Conservation (phyloP, 1,140 invertebrate species). For the Temnothorax longispinosus region DNA sequence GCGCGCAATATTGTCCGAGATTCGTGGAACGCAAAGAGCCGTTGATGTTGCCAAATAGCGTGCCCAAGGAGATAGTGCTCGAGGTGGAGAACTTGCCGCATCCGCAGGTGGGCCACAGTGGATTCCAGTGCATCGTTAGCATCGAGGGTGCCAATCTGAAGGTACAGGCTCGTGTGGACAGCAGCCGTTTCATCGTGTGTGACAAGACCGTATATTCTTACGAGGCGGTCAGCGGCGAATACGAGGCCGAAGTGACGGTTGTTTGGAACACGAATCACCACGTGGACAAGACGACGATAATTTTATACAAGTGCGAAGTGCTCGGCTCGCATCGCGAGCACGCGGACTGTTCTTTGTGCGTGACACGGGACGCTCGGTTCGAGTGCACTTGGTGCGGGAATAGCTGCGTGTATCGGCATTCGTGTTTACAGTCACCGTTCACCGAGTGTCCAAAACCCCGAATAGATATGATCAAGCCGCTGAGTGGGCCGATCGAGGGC, state of each 20-base stretch:
- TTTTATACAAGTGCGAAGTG: constrained; percentile 97
- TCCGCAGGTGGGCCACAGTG: constrained; percentile 93
- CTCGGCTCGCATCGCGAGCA: constrained; percentile 96
- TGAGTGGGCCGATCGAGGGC: constrained; percentile 97
- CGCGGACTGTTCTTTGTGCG: constrained; percentile 97
- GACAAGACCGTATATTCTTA: constrained; percentile 97
- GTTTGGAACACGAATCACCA: constrained; percentile 97
- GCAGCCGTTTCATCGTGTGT: constrained; percentile 93
- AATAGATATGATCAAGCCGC: constrained; percentile 97
- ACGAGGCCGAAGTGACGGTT: constrained; percentile 94
- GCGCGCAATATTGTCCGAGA: constrained; percentile 92
- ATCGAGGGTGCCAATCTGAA: constrained; percentile 96
- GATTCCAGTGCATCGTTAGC: constrained; percentile 96
- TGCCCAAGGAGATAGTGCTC: constrained; percentile 94
- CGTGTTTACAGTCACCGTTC: constrained; percentile 90
- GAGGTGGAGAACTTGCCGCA: constrained; percentile 96
- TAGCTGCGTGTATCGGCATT: constrained; percentile 93
- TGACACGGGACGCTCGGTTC: constrained; percentile 94
- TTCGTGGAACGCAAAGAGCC: constrained; percentile 89
- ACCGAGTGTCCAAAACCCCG: constrained; percentile 96
- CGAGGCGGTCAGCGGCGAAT: constrained; percentile 93
- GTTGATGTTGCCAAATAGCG: constrained; percentile 94
- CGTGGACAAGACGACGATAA: constrained; percentile 95
- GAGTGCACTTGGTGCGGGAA: constrained; percentile 97
- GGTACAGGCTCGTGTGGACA: constrained; percentile 94